Evolutionary conservation across 2,113 vertebrate genomes (phyloP).

Genomic region (Lepidothrix coronata): DNA sequence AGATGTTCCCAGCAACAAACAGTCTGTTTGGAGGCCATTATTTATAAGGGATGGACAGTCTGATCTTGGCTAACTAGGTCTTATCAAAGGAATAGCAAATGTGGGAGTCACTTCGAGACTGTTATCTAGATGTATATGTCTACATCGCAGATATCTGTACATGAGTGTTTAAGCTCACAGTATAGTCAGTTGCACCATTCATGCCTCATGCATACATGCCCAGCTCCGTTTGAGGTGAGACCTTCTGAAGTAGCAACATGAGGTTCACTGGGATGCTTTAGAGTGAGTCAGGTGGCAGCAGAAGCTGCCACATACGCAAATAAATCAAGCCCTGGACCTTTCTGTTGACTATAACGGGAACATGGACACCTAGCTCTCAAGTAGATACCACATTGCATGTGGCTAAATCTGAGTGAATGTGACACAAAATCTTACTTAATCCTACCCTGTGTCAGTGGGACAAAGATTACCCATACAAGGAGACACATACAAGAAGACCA

Average conservation of each 20-base stretch:
- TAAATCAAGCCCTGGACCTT: background rate
- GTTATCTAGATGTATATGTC: background rate
- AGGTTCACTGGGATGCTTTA: background rate
- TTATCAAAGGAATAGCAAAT: background rate
- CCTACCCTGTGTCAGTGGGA: background rate
- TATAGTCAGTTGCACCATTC: background rate
- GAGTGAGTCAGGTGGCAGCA: background rate
- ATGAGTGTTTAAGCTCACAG: background rate
- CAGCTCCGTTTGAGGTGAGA: background rate
- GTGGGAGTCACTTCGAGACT: background rate
- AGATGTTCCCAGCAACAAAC: background rate
- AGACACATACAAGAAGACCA: background rate
- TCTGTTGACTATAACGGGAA: background rate
- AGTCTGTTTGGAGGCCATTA: background rate
- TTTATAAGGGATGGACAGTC: background rate
- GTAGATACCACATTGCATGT: background rate
- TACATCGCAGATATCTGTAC: background rate
- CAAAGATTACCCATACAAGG: background rate
- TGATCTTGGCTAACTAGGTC: background rate
- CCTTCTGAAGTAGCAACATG: background rate
- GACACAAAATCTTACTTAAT: background rate
- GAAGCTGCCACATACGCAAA: background rate
- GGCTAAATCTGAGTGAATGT: background rate
- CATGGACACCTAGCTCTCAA: background rate
- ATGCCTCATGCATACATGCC: accelerated